Conservation (phyloP, 2,113 vertebrate species). For the Pterocles burchelli region DNA sequence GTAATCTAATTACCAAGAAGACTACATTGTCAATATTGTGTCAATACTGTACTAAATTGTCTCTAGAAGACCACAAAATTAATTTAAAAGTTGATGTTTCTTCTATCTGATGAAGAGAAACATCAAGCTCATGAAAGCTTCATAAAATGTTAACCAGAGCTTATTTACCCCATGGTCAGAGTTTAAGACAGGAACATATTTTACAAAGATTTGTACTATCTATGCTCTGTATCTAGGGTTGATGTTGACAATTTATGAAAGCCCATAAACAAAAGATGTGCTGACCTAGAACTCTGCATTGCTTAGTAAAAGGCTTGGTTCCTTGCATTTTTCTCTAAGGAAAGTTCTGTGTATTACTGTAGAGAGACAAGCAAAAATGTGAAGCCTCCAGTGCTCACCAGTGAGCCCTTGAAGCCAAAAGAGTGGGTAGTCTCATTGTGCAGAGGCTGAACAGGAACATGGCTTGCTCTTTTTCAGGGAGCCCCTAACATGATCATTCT, state of each 20-base stretch:
- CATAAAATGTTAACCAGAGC: not conserved
- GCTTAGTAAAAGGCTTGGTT: not conserved
- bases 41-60: not conserved
- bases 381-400: not conserved
- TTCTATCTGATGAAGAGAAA: not conserved
- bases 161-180: not conserved
- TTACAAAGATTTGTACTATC: not conserved
- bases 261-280: not conserved
- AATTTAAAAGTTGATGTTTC: not conserved
- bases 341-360: not conserved
- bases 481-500: not conserved
- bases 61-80: not conserved
- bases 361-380: not conserved
- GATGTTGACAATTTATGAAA: not conserved
- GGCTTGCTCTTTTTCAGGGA: not conserved
- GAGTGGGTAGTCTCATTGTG: not conserved
- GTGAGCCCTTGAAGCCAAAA: not conserved
- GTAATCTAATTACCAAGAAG: not conserved
- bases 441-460: not conserved
- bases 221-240: not conserved
- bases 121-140: not conserved
- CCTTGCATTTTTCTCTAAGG: not conserved
- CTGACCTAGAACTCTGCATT: not conserved
- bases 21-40: not conserved
- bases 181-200: not conserved